Evolutionary conservation across 2,888 invertebrate genomes (phyloP).

Genomic region (Malthinus flaveolus): DNA sequence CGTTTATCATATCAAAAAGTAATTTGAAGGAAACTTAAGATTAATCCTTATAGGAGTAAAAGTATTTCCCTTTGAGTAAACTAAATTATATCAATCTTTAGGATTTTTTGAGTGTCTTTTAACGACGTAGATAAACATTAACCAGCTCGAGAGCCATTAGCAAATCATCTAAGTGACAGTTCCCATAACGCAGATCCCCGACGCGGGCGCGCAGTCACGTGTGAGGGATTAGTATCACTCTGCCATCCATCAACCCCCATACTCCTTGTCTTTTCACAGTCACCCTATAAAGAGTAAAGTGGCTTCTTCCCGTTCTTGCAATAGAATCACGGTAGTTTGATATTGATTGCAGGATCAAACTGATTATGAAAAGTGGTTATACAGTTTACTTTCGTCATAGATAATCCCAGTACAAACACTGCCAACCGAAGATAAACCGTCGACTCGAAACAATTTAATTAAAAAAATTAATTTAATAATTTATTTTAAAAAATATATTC

Average conservation of each 20-base stretch:
- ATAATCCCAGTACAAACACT: no score
- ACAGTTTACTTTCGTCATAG: no score
- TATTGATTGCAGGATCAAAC: slow-evolving; percentile 23
- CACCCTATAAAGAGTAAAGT: slow-evolving; percentile 16
- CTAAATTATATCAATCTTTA: slow-evolving; percentile 20
- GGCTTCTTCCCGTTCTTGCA: slow-evolving; percentile 28
- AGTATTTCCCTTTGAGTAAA: slow-evolving; percentile 4
- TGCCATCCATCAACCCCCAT: slow-evolving; percentile 47
- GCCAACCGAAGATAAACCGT: no score
- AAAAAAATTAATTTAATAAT: not conserved
- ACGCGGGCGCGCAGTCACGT: slow-evolving; percentile 48
- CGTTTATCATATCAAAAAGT: not conserved
- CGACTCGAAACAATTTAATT: not conserved
- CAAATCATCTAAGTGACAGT: slow-evolving; percentile 47
- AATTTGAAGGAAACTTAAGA: not conserved
- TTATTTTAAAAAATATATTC: slow-evolving; percentile 9
- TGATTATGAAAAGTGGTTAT: slow-evolving; percentile 2
- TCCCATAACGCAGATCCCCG: slow-evolving; percentile 47
- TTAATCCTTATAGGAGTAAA: not conserved
- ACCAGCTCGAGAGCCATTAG: slow-evolving; percentile 41
- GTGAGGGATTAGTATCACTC: slow-evolving; percentile 51
- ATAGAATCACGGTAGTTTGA: slow-evolving; percentile 20
- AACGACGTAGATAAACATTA: slow-evolving; percentile 32
- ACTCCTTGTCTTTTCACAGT: slow-evolving; percentile 30
- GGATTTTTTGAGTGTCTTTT: slow-evolving; percentile 25